phyloP scores from a whole-genome alignment of 2,888 invertebrate genomes.

The Blastobasis lacticolella region DNA sequence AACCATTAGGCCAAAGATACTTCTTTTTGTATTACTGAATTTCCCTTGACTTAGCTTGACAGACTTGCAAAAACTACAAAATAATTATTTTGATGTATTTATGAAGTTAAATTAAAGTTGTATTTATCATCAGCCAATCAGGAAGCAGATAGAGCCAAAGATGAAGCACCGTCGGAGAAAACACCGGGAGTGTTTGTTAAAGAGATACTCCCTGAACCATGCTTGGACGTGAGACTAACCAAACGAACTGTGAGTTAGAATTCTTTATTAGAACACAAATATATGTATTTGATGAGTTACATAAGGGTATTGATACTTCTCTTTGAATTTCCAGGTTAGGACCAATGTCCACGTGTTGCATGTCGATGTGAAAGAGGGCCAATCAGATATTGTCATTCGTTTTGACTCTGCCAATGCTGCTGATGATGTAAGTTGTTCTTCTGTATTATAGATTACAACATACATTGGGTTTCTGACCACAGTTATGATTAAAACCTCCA shows the following conservation, averaged over 20 bases:
- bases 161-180: slow-evolving; percentile 32
- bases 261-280: neutral
- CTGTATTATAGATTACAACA: neutral
- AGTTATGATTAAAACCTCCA: too few relatives aligned
- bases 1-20: too few relatives aligned
- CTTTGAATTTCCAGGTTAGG: slow-evolving; percentile 63
- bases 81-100: too few relatives aligned
- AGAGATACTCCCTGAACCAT: slow-evolving; percentile 78
- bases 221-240: slow-evolving; percentile 78
- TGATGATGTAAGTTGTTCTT: slow-evolving; percentile 38
- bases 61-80: too few relatives aligned
- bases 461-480: too few relatives aligned
- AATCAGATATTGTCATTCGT: slow-evolving; percentile 78
- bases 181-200: slow-evolving; percentile 78
- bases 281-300: neutral
- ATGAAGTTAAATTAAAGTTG: too few relatives aligned
- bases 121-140: slow-evolving; percentile 11
- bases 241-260: slow-evolving; percentile 71
- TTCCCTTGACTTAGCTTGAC: too few relatives aligned
- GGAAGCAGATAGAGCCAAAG: slow-evolving; percentile 27
- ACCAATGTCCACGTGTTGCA: slow-evolving; percentile 80
- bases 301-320: neutral
- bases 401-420: slow-evolving; percentile 73
- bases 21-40: too few relatives aligned
- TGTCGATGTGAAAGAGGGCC: slow-evolving; percentile 85